Conservation (phyloP, 2,113 vertebrate genomes). For the Passer montanus region DNA sequence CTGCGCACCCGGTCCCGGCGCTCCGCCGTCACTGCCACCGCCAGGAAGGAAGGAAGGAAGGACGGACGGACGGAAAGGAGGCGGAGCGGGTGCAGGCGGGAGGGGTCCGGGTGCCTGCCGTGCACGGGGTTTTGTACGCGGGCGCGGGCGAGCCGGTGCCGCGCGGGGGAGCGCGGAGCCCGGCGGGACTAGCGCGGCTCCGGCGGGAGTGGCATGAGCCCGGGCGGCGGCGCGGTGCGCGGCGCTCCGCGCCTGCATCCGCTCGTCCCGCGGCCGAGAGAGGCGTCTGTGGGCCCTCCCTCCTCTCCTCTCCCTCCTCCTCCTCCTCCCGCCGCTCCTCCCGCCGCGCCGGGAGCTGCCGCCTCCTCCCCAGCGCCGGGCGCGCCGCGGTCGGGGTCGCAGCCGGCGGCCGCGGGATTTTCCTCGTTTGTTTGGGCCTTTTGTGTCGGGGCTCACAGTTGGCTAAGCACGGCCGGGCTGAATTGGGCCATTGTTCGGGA, state of each 20-base stretch:
- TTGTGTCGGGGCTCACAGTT: neutral
- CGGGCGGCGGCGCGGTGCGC: constrained; percentile 56
- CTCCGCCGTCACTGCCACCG: neutral
- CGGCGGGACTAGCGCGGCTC: constrained; percentile 38
- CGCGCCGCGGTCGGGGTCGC: neutral
- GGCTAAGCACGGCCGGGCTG: neutral
- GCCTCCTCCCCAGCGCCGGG: neutral
- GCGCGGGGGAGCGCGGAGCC: neutral
- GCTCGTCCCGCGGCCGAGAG: too few species aligned
- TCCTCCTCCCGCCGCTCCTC: neutral
- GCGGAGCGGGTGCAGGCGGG: neutral
- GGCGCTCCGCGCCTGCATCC: neutral
- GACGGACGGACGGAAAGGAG: neutral
- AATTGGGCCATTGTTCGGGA: neutral
- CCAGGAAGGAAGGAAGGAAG: neutral
- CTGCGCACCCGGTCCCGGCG: neutral
- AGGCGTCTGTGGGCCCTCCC: too few species aligned
- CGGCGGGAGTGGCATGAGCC: constrained; percentile 49
- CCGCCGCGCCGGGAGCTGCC: neutral
- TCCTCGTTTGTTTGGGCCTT: neutral
- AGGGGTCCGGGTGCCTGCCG: constrained; percentile 22
- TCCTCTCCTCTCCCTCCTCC: neutral
- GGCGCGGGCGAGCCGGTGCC: neutral
- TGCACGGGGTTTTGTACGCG: constrained; percentile 47
- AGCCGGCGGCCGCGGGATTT: neutral